phyloP scores from a whole-genome alignment of 1,140 invertebrate genomes.

The Lepidotrigona ventralis region DNA sequence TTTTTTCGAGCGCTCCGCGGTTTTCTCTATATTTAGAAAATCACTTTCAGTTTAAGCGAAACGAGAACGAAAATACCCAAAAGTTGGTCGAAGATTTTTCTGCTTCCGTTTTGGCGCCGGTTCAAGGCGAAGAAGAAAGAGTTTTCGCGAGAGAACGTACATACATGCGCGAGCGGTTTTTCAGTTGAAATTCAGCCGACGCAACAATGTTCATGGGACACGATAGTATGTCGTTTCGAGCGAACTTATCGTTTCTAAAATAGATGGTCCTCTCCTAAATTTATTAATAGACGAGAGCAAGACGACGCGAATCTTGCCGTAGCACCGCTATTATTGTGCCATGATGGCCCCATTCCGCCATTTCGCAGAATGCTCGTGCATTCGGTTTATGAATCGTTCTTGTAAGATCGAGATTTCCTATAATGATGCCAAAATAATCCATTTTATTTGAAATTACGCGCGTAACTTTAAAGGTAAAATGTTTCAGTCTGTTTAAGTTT shows the following conservation, averaged over 20 bases:
- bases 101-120: not conserved
- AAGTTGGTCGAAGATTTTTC: constrained; percentile 2
- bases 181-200: not conserved
- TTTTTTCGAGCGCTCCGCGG: not conserved
- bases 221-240: not conserved
- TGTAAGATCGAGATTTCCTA: too few relatives aligned
- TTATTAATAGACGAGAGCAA: constrained; percentile 70
- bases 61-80: constrained; percentile 23
- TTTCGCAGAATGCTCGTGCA: constrained; percentile 34
- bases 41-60: constrained; percentile 15
- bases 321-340: constrained; percentile 68
- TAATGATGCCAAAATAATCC: too few relatives aligned
- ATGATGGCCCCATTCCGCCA: constrained; percentile 57
- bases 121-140: not conserved
- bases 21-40: constrained; percentile 31
- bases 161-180: not conserved
- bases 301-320: constrained; percentile 64
- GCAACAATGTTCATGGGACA: constrained; percentile 13
- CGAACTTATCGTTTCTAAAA: constrained; percentile 61
- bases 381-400: not conserved
- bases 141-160: not conserved
- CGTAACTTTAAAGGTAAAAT: too few relatives aligned
- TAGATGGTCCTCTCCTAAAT: constrained; percentile 62
- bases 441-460: too few relatives aligned
- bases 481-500: too few relatives aligned